Conservation (phyloP, 2,888 invertebrate species). For the Keiferia lycopersicella region DNA sequence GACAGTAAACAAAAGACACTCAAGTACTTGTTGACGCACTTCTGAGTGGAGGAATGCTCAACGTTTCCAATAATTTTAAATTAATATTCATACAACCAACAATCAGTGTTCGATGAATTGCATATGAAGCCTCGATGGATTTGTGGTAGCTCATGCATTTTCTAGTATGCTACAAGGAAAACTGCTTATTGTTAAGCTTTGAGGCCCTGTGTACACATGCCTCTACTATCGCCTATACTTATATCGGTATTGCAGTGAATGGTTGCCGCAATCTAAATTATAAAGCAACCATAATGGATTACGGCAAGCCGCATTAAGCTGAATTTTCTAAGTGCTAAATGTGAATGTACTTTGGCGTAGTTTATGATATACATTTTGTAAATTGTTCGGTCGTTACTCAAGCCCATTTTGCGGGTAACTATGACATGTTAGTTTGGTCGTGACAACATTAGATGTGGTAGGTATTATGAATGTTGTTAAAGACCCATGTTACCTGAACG, state of each 20-base stretch:
- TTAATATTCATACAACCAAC: conserved; percentile 66
- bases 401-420: conserved; percentile 1
- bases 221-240: conserved; percentile 4
- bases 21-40: conserved; percentile 38
- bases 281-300: conserved; percentile 27
- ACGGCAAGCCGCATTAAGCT: conserved; percentile 12
- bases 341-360: conserved; percentile 17
- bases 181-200: conserved; percentile 55
- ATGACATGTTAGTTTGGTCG: conserved; percentile 12
- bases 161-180: conserved; percentile 56
- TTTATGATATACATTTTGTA: conserved; percentile 15
- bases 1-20: conserved; percentile 55
- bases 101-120: conserved; percentile 63
- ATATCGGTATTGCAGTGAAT: conserved; percentile 12
- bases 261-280: conserved; percentile 18
- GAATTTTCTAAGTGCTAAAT: conserved; percentile 20
- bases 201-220: conserved; percentile 13
- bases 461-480: background rate
- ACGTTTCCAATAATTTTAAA: conserved; percentile 44
- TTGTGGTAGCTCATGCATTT: conserved; percentile 63
- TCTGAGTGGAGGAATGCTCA: conserved; percentile 44
- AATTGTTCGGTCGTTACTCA: conserved; percentile 4
- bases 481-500: background rate
- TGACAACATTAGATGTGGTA: background rate
- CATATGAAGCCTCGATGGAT: conserved; percentile 64